Evolutionary conservation across 2,888 invertebrate genomes (phyloP).

Genomic region (Petrolisthes manimaculis): DNA sequence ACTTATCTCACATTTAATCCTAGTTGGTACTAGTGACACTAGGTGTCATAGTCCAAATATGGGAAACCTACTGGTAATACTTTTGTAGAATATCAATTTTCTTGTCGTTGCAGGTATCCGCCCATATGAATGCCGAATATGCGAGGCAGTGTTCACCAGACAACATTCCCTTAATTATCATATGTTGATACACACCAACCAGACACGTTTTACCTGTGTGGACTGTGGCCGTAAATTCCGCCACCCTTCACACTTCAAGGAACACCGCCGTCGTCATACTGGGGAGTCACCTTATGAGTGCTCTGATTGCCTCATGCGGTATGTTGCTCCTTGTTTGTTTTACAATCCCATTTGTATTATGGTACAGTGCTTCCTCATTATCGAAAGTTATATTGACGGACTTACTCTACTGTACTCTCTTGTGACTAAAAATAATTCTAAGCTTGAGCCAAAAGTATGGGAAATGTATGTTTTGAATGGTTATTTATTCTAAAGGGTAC

Average conservation of each 20-base stretch:
- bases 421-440: no score
- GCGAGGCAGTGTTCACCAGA: conserved; percentile 75
- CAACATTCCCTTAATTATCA: conserved; percentile 77
- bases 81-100: no score
- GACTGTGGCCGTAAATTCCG: conserved; percentile 76
- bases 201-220: conserved; percentile 75
- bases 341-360: no score
- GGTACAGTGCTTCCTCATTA: no score
- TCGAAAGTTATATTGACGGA: no score
- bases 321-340: neutral
- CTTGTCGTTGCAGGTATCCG: conserved; percentile 72
- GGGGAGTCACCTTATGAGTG: conserved; percentile 74
- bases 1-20: neutral
- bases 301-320: conserved; percentile 70
- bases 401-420: no score
- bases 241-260: conserved; percentile 76
- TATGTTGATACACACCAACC: conserved; percentile 76
- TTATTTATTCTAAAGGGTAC: no score
- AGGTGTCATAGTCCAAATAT: no score
- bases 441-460: no score
- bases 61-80: no score
- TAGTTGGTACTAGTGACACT: neutral
- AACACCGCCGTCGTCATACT: conserved; percentile 75
- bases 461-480: no score
- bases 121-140: conserved; percentile 75